phyloP scores from a whole-genome alignment of 2,113 vertebrate genomes.

The Ellobius talpinus region DNA sequence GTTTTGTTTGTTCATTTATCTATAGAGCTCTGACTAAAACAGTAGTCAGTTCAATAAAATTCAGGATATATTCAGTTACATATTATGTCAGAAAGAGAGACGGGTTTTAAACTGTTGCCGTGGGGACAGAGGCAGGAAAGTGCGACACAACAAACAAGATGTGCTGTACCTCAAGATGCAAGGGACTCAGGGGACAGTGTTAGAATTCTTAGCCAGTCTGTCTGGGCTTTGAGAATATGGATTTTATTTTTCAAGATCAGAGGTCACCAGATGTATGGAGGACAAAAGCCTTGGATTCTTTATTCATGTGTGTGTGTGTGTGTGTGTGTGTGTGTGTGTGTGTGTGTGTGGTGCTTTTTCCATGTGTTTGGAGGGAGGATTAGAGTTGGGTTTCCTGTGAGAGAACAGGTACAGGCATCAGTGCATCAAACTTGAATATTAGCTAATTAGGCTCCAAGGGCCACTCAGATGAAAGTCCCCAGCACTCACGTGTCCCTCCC shows the following conservation, averaged over 20 bases:
- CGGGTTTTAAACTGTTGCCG: fast-evolving
- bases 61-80: background rate
- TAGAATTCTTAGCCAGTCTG: too few species aligned
- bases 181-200: background rate
- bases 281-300: background rate
- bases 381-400: background rate
- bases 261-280: background rate
- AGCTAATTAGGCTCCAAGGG: background rate
- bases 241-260: background rate
- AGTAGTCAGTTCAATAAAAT: background rate
- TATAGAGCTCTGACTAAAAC: background rate
- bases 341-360: background rate
- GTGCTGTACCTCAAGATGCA: fast-evolving
- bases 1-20: background rate
- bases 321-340: background rate
- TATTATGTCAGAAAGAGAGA: background rate
- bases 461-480: too few species aligned
- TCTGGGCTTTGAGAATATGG: too few species aligned
- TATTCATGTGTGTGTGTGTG: background rate
- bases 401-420: background rate
- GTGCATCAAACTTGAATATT: background rate
- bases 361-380: background rate
- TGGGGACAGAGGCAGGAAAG: too few species aligned
- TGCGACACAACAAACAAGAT: fast-evolving
- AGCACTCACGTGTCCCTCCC: background rate